Percentiles rank a stretch among this genome's conserved stretches.
Evolutionary conservation across 2,113 vertebrate genomes (phyloP).

Genomic region (Acinonyx jubatus): DNA sequence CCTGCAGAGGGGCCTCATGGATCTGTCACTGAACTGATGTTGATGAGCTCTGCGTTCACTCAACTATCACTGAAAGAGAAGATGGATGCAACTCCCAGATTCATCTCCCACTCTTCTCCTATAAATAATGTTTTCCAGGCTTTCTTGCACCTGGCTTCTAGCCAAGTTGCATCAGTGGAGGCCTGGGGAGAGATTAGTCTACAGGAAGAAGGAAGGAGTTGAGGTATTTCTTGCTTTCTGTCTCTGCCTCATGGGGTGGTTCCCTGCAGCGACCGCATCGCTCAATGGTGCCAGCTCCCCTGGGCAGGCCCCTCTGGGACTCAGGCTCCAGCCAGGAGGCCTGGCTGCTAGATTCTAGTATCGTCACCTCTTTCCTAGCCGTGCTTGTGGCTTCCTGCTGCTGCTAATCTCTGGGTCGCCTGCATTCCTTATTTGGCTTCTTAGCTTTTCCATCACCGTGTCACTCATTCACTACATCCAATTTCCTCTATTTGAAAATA

Average conservation of each 20-base stretch:
- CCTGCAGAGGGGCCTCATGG: not conserved
- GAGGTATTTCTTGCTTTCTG: not conserved
- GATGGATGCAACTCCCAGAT: not conserved
- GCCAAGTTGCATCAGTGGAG: not conserved
- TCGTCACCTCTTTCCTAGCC: not conserved
- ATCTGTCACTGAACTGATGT: not conserved
- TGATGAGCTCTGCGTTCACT: not conserved
- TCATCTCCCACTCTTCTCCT: not conserved
- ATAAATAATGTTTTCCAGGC: not conserved
- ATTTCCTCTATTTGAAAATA: slow-evolving; percentile 29
- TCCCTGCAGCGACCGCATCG: not conserved
- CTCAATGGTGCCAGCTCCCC: not conserved
- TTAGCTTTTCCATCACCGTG: not conserved
- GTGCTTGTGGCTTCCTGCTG: not conserved
- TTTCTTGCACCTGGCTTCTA: not conserved
- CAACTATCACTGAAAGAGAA: not conserved
- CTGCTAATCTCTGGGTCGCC: not conserved
- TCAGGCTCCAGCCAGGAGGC: not conserved
- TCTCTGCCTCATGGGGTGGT: not conserved
- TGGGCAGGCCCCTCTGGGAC: not conserved
- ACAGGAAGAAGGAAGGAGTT: not conserved
- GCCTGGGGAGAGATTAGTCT: not conserved
- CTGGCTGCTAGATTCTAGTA: not conserved
- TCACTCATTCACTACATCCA: not conserved
- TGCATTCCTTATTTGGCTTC: not conserved